phyloP scores from a whole-genome alignment of 2,113 vertebrate species.

The Meles meles region DNA sequence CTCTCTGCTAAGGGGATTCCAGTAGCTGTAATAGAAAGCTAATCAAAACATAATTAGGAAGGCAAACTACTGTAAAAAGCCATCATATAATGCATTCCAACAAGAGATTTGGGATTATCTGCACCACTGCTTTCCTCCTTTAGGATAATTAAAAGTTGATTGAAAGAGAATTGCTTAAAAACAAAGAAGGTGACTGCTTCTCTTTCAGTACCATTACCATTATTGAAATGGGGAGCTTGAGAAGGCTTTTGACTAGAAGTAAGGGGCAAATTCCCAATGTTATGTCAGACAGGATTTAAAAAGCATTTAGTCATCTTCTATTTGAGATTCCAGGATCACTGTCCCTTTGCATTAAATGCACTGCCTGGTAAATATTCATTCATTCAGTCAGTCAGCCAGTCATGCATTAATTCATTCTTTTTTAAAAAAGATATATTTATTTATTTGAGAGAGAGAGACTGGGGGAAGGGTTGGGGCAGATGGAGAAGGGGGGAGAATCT shows the following conservation, averaged over 20 bases:
- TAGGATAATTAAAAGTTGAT: conserved; percentile 58
- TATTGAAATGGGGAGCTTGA: background rate
- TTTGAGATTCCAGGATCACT: background rate
- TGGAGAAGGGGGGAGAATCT: background rate
- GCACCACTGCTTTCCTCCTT: conserved; percentile 37
- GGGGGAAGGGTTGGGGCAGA: too few species aligned
- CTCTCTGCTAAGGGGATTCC: background rate
- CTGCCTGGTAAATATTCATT: background rate
- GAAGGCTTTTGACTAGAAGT: background rate
- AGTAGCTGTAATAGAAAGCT: background rate
- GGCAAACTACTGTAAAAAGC: conserved; percentile 50
- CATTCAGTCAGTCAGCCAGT: background rate
- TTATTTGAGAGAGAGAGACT: background rate
- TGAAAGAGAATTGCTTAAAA: conserved; percentile 52
- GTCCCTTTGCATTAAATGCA: background rate
- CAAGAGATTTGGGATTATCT: conserved; percentile 52
- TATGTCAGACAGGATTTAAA: background rate
- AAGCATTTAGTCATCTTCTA: background rate
- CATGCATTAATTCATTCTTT: background rate
- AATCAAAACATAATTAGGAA: conserved; percentile 64
- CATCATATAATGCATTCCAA: conserved; percentile 19
- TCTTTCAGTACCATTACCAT: background rate
- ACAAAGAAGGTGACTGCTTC: conserved; percentile 11
- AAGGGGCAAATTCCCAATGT: background rate
- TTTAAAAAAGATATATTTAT: background rate